Base-by-base conservation (phyloP, 2,888 invertebrate genomes). In the Drosophila phalerata region DNA sequence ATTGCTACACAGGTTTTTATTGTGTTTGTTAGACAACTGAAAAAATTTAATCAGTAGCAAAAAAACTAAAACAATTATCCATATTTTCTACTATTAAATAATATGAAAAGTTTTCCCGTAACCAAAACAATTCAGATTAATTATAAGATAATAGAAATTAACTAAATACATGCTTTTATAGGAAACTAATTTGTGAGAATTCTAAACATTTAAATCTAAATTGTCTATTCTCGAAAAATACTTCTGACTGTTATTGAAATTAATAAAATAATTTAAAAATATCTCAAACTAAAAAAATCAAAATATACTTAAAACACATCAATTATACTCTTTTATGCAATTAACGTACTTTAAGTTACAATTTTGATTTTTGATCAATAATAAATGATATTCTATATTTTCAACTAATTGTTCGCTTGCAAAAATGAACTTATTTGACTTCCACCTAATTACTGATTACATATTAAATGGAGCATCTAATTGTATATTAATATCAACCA, bases 1-100 rank as follows among this genome's bases (percentile, higher is more conserved):
- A 77, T 79, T 77, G 70, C 43, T 49, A n/a, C 17, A 40, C 5
- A 53, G 10, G 10, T 25, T 19, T 55, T 70, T 13, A 3, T 19
- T 19, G 8, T 19, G 19, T 11, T 5, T 32, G 3, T 19, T 19
- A 49, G 32, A 13, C 19, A 40, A 73, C 47, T 60, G 8, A 25
- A 32, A 19, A 49, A 25, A 42, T 63, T 45, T 22, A 30, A 53
- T 19, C 30, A 60, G 15, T 38, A 60, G 15, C 48, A 53, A 0
- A 1, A n/a, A 43, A 49, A 40, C n/a, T n/a, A 19, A 28, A 10
- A 17, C 11, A 69, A 11, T 51, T 61, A 22, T 1, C 34, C 13
- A 1, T 48, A 22, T 25, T 13, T 51, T 6, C 8, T 13, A 25
- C 10, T 40, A 19, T 22, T 19, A n/a, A 11, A 37, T 1, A 30